phyloP scores from a whole-genome alignment of 2,113 vertebrate species.

The Pterophyllum scalare region DNA sequence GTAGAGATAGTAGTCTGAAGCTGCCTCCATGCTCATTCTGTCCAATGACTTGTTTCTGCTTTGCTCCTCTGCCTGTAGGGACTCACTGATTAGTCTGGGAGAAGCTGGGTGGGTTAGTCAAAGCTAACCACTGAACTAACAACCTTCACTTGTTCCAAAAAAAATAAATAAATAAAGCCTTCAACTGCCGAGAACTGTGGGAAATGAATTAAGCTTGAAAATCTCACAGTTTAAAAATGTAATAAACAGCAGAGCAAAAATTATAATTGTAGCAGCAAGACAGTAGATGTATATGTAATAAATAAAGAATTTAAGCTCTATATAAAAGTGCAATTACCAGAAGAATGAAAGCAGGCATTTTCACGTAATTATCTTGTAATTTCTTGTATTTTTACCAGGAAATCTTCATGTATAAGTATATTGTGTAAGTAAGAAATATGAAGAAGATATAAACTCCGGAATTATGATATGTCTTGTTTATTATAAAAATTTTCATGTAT shows the following conservation, averaged over 20 bases:
- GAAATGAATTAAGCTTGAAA: background rate
- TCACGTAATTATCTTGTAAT: background rate
- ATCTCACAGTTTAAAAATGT: background rate
- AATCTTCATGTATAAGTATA: background rate
- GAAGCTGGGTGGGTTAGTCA: conserved; percentile 69
- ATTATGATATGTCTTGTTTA: background rate
- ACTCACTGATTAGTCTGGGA: conserved; percentile 53
- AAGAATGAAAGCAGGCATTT: background rate
- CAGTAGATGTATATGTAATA: background rate
- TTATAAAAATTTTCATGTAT: background rate
- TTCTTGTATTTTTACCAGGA: background rate
- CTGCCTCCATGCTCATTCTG: conserved; percentile 45
- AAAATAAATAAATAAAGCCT: background rate
- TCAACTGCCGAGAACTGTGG: background rate
- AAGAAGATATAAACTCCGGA: background rate
- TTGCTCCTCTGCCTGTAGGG: conserved; percentile 46
- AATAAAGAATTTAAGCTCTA: background rate
- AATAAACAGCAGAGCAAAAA: background rate
- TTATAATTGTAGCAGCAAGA: background rate
- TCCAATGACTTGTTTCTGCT: conserved; percentile 46
- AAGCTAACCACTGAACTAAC: conserved; percentile 28
- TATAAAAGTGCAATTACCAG: background rate
- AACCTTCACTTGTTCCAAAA: conserved; percentile 30
- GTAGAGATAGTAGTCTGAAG: conserved; percentile 27
- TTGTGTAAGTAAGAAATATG: background rate